Percentiles rank a stretch among this genome's conserved stretches.
Evolutionary conservation across 1,140 invertebrate species (phyloP).

Genomic region (Drosophila parabipectinata): DNA sequence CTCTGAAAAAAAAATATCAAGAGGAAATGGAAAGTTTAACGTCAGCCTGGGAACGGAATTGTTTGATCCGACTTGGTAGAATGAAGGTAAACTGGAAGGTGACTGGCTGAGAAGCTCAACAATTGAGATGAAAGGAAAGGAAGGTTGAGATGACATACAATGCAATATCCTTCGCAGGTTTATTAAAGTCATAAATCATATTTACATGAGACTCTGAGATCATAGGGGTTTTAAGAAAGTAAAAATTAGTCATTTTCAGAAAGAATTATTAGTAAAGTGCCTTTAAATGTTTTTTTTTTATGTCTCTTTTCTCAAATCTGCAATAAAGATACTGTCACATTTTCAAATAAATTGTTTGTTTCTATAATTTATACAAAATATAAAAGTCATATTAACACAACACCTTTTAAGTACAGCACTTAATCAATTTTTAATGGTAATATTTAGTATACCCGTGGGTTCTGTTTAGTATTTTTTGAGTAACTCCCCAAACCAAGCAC

Average conservation of each 20-base stretch:
- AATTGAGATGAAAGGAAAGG: conserved; percentile 20
- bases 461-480: too few relatives aligned
- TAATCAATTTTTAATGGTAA: too few relatives aligned
- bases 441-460: too few relatives aligned
- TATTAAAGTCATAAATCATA: conserved; percentile 22
- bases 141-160: conserved; percentile 29
- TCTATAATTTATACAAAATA: not conserved
- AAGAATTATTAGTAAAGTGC: too few relatives aligned
- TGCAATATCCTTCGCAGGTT: conserved; percentile 23
- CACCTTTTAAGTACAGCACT: not conserved
- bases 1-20: conserved; percentile 43
- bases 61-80: conserved; percentile 23
- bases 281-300: not conserved
- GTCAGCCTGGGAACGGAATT: conserved; percentile 29
- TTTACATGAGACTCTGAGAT: conserved; percentile 6
- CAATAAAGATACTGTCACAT: not conserved
- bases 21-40: conserved; percentile 41
- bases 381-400: not conserved
- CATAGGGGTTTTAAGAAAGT: not conserved
- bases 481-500: too few relatives aligned
- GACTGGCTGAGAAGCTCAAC: conserved; percentile 10
- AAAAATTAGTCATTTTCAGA: too few relatives aligned
- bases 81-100: conserved; percentile 40
- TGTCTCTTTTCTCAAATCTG: not conserved
- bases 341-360: not conserved